Evolutionary conservation across 2,888 invertebrate genomes (phyloP), one percentile per base, ranked within the genome.

Genomic region (Synergus umbraculus): DNA sequence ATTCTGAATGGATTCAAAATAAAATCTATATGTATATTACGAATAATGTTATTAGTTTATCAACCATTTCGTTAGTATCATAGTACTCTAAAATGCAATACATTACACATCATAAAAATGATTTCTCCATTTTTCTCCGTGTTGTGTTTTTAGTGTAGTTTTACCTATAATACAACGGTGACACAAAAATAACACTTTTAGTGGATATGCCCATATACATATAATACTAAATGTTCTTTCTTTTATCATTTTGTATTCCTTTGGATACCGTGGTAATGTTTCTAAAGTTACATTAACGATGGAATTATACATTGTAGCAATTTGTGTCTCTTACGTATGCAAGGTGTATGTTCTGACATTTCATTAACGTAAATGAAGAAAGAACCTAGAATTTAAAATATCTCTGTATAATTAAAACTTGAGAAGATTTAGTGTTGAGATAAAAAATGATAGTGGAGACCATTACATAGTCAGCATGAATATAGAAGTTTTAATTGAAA

Each of bases 341-440:
- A 54, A 73, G 54, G 49, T 29, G 67, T 49, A 73, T 73, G 49
- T n/a, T 54, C 49, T 73, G 54, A 54, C 37, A 49, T 54, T 73
- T 73, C 29, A 54, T 73, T 54, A 73, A 54, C 37, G 69, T 54
- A 54, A 73, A 73, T 73, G n/a, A 73, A 73, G 73, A 54, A 73
- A 73, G 37, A 73, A 73, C 54, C 54, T 37, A 54, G 54, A 73
- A 73, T 73, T 73, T 29, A 73, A 73, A 73, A 73, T 73, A 49
- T 54, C 54, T 46, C 54, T 54, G 73, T 10, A 54, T 54, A 73
- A 73, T 73, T 73, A 73, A 54, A 73, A 73, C 54, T 73, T 54
- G 37, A 49, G n/a, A 10, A 73, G 37, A 73, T 73, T 73, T 41
- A 73, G 37, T 73, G 3, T 37, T 37, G 37, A 46, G 73, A 73